These are phyloP conservation scores for Aix galericulata DNA, from an alignment of 2,113 vertebrate species.

Conservation along the genomic window DNA sequence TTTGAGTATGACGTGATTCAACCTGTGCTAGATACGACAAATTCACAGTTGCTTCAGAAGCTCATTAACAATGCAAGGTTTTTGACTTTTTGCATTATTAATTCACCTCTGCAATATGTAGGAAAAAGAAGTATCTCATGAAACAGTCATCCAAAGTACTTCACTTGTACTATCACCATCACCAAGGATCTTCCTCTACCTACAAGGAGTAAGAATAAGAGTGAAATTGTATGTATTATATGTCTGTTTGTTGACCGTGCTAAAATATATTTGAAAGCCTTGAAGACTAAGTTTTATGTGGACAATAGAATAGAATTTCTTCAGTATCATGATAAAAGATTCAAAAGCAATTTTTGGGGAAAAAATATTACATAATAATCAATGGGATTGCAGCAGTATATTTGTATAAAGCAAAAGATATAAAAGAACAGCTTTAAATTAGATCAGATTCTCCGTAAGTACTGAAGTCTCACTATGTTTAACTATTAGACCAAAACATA, in stretches of 20 bases:
- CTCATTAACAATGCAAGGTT: conserved; percentile 6
- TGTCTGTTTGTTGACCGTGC: neutral
- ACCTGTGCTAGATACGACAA: neutral
- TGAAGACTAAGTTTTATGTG: neutral
- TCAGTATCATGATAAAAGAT: neutral
- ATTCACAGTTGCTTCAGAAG: neutral
- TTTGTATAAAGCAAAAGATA: too few species aligned
- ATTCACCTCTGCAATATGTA: neutral
- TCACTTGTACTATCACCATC: neutral
- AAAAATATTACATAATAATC: neutral
- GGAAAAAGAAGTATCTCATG: neutral
- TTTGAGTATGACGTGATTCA: neutral
- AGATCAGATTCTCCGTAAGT: neutral
- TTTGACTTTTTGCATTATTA: neutral
- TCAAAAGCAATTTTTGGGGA: neutral
- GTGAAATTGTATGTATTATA: neutral
- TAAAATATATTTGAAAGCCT: neutral
- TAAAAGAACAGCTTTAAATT: too few species aligned
- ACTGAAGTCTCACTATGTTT: neutral
- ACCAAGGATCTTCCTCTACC: conserved; percentile 26
- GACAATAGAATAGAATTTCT: neutral
- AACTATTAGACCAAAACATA: neutral
- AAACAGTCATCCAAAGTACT: neutral
- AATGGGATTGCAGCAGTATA: neutral
- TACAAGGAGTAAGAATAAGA: conserved; percentile 23